phyloP scores from a whole-genome alignment of 2,797 vertebrate genomes.

The Platalea minor region DNA sequence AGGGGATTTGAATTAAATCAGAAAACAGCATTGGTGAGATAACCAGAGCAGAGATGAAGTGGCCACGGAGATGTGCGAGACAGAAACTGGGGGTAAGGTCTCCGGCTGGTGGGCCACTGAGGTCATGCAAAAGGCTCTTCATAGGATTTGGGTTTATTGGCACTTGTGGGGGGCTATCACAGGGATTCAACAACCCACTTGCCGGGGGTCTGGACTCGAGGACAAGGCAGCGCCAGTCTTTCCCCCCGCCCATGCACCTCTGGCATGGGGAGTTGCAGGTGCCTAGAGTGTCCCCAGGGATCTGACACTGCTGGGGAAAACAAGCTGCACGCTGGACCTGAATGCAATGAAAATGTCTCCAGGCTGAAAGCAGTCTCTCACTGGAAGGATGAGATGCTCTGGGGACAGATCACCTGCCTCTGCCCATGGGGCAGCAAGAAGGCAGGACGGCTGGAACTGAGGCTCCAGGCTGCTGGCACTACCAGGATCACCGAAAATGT shows the following conservation, averaged over 20 bases:
- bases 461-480: neutral
- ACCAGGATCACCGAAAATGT: neutral
- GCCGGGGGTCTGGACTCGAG: neutral
- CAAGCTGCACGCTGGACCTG: neutral
- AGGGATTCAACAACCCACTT: neutral
- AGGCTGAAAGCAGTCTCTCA: neutral
- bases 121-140: neutral
- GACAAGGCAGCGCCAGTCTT: neutral
- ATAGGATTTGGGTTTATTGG: neutral
- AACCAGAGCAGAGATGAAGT: neutral
- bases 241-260: rapidly evolving
- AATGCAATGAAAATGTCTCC: neutral
- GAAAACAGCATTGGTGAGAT: neutral
- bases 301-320: neutral
- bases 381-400: neutral
- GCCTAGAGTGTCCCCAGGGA: neutral
- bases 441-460: neutral
- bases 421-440: neutral
- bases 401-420: neutral
- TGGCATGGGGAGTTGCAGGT: rapidly evolving
- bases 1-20: neutral
- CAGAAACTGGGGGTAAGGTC: neutral
- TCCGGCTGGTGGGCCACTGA: neutral
- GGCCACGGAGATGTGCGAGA: rapidly evolving
- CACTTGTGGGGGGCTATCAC: neutral